A percentile compares a stretch with the other conserved stretches of the same genome.
Evolutionary conservation across 2,888 invertebrate genomes (phyloP).

Genomic region (Caenorhabditis macrosperma): DNA sequence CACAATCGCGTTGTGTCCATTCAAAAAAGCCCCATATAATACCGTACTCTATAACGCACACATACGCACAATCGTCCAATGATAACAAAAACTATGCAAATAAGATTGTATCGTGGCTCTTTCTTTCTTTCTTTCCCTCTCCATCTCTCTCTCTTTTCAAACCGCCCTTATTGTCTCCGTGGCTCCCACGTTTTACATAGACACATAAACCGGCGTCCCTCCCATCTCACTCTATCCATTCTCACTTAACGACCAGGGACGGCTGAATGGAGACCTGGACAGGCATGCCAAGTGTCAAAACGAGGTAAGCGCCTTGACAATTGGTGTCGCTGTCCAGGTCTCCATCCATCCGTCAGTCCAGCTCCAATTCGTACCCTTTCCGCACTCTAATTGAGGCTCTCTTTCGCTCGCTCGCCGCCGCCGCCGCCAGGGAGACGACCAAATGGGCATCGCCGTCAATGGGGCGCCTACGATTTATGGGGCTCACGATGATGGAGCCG

Average conservation of each 20-base stretch:
- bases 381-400: slow-evolving; percentile 9
- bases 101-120: not conserved
- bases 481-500: slow-evolving; percentile 3
- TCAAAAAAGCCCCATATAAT: not conserved
- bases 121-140: no score
- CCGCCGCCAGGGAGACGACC: no score
- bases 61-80: no score
- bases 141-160: slow-evolving; percentile 14
- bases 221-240: slow-evolving; percentile 3
- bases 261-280: slow-evolving; percentile 28
- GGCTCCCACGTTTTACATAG: slow-evolving; percentile 44
- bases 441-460: slow-evolving; percentile 17
- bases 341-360: slow-evolving; percentile 2
- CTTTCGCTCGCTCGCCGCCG: not conserved
- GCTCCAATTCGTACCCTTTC: not conserved
- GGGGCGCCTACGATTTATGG: slow-evolving; percentile 37
- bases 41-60: not conserved
- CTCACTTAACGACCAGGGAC: not conserved
- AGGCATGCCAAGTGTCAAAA: slow-evolving; percentile 33
- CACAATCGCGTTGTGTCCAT: no score
- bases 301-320: slow-evolving; percentile 7
- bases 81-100: slow-evolving; percentile 26
- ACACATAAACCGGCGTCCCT: not conserved
- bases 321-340: slow-evolving; percentile 43
- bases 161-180: slow-evolving; percentile 40